These are phyloP conservation scores for Helicoverpa assulta DNA, from an alignment of 2,888 invertebrate species.

Conservation along the genomic window DNA sequence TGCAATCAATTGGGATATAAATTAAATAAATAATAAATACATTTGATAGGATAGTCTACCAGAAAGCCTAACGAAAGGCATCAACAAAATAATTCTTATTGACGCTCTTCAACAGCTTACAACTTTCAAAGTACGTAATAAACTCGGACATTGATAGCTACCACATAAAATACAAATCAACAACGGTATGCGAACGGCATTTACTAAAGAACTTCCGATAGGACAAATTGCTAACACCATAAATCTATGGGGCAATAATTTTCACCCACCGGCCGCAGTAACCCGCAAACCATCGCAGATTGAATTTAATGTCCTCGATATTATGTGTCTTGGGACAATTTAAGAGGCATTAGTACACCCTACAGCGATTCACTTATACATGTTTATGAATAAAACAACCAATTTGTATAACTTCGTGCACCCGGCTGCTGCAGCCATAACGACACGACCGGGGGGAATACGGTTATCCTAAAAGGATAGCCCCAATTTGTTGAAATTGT, in stretches of 20 bases:
- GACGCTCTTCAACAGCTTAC: neutral
- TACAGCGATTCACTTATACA: constrained; percentile 79
- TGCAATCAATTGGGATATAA: neutral
- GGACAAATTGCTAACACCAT: constrained; percentile 77
- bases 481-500: constrained; percentile 76
- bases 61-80: neutral
- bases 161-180: constrained; percentile 38
- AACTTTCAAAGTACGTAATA: neutral
- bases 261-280: constrained; percentile 72
- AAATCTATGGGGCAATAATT: constrained; percentile 78
- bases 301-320: constrained; percentile 81
- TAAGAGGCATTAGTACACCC: constrained; percentile 81
- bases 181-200: constrained; percentile 25
- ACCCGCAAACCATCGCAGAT: constrained; percentile 75
- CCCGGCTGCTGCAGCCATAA: constrained; percentile 71
- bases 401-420: constrained; percentile 64
- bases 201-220: constrained; percentile 75
- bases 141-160: constrained; percentile 12
- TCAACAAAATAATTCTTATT: neutral
- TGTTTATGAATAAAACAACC: constrained; percentile 84
- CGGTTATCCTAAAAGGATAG: constrained; percentile 75
- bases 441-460: constrained; percentile 70
- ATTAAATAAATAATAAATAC: neutral
- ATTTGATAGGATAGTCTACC: neutral
- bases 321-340: constrained; percentile 79